Conservation (phyloP, 2,888 invertebrate genomes). For the Nebria salina region DNA sequence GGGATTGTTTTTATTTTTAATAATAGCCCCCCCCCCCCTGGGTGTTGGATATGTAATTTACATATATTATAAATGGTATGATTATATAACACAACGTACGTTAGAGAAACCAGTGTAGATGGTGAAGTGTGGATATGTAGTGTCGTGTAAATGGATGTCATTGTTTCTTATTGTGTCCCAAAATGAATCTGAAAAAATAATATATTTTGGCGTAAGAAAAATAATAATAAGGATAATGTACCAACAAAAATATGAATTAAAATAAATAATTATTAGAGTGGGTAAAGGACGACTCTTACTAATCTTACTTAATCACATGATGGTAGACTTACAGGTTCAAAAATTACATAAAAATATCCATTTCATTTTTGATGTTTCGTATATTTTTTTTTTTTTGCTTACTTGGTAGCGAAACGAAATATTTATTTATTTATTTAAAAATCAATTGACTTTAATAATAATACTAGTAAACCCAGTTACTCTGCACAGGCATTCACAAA, state of each 20-base stretch:
- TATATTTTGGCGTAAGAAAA: slow-evolving; percentile 35
- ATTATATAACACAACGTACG: background rate
- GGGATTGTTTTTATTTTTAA: background rate
- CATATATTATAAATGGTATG: background rate
- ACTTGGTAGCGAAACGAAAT: slow-evolving; percentile 43
- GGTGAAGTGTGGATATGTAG: slow-evolving; percentile 16
- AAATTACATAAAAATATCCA: slow-evolving; percentile 32
- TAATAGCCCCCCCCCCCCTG: background rate
- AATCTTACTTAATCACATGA: background rate
- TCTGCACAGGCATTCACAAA: slow-evolving; percentile 45
- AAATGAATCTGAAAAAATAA: slow-evolving; percentile 47
- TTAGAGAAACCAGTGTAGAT: slow-evolving; percentile 8
- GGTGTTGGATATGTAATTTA: background rate
- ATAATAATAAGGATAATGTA: slow-evolving; percentile 19
- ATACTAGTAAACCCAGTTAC: slow-evolving; percentile 40
- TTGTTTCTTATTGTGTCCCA: slow-evolving; percentile 36
- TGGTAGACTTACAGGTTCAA: slow-evolving; percentile 44
- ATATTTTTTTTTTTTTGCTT: slow-evolving; percentile 25
- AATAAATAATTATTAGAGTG: background rate
- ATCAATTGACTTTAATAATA: slow-evolving; percentile 46
- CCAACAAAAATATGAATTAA: background rate
- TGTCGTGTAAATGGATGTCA: slow-evolving; percentile 33
- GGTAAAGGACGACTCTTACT: slow-evolving; percentile 12
- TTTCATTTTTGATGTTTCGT: slow-evolving; percentile 32
- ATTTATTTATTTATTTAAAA: slow-evolving; percentile 44